These are phyloP conservation scores for Colostygia pectinataria DNA, from an alignment of 2,888 invertebrate species.

Conservation along the genomic window DNA sequence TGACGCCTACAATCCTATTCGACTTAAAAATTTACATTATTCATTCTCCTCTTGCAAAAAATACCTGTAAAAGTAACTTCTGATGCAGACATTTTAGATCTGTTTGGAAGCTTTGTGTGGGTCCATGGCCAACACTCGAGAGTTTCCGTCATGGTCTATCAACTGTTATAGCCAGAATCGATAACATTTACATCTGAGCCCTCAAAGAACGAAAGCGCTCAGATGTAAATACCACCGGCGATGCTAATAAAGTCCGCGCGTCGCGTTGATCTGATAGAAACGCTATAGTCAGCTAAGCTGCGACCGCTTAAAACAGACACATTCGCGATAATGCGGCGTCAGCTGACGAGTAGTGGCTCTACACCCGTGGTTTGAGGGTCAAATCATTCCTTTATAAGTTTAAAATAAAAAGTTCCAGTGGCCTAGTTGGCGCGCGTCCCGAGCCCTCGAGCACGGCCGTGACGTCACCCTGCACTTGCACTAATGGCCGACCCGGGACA, in stretches of 20 bases:
- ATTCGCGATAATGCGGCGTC: conserved; percentile 22
- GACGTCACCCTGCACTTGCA: conserved; percentile 58
- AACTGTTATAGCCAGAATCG: no score
- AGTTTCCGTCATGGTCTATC: no score
- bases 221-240: no score
- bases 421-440: conserved; percentile 62
- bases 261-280: no score
- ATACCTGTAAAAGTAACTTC: neutral
- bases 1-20: neutral
- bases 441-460: conserved; percentile 54
- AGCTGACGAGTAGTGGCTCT: conserved; percentile 21
- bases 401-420: conserved; percentile 54
- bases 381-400: conserved; percentile 34
- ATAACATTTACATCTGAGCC: no score
- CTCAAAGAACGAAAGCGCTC: no score
- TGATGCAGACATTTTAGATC: no score
- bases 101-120: no score
- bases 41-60: no score
- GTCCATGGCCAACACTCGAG: neutral
- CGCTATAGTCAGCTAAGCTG: no score
- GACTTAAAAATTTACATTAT: neutral
- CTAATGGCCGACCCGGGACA: conserved; percentile 52
- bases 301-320: no score
- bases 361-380: conserved; percentile 34
- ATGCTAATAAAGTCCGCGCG: no score